Conservation (phyloP, 2,113 vertebrate species). For the Vicugna pacos region DNA sequence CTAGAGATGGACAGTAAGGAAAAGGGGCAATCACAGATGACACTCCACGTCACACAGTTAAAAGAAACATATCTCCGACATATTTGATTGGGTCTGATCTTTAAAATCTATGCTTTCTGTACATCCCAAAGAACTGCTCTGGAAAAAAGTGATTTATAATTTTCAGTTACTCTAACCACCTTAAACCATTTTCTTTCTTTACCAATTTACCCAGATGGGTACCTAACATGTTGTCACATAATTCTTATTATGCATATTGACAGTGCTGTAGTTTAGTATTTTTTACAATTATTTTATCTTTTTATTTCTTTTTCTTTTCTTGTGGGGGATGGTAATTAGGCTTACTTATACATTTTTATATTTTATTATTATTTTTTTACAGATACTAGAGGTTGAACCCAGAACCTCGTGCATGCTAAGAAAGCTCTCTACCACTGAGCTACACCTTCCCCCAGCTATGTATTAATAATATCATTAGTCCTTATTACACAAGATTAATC, state of each 20-base stretch:
- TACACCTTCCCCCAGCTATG: too few relatives aligned
- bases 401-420: too few relatives aligned
- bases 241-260: neutral
- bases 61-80: neutral
- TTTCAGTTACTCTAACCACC: neutral
- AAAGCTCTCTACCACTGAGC: too few relatives aligned
- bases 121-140: neutral
- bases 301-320: too few relatives aligned
- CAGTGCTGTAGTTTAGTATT: neutral
- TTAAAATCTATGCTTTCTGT: neutral
- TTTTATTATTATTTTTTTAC: too few relatives aligned
- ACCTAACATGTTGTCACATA: neutral
- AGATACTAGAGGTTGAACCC: too few relatives aligned
- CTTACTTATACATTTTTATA: too few relatives aligned
- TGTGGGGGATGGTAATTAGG: too few relatives aligned
- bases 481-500: neutral
- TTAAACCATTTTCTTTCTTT: neutral
- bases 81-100: neutral
- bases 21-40: neutral
- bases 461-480: neutral
- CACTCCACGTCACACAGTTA: neutral
- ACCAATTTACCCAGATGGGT: neutral
- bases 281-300: too few relatives aligned
- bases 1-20: neutral
- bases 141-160: neutral